Evolutionary conservation across 2,797 vertebrate species (phyloP).

Genomic region (Hybognathus amarus): DNA sequence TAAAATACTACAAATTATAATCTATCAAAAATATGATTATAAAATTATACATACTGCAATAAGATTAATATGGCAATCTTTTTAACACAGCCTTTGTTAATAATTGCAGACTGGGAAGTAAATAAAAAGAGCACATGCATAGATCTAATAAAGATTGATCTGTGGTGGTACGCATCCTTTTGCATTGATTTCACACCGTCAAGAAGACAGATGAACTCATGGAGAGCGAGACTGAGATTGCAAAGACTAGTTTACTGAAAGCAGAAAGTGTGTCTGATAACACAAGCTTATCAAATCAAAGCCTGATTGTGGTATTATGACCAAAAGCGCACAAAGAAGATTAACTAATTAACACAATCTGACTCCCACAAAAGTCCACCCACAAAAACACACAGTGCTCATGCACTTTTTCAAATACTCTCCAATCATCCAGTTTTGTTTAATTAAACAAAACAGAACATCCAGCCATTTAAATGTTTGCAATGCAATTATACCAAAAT

Average conservation of each 20-base stretch:
- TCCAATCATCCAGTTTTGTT: not conserved
- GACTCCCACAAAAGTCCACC: not conserved
- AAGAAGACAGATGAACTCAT: constrained; percentile 15
- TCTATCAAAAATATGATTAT: not conserved
- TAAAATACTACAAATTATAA: not conserved
- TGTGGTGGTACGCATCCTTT: not conserved
- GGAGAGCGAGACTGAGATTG: not conserved
- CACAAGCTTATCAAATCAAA: not conserved
- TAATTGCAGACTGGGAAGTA: constrained; percentile 1
- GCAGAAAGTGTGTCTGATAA: not conserved
- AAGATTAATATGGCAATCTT: not conserved
- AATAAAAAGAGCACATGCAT: constrained; percentile 3
- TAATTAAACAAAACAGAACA: not conserved
- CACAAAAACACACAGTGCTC: constrained; percentile 3
- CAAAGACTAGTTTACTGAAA: not conserved
- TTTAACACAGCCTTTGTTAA: not conserved
- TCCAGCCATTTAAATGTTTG: not conserved
- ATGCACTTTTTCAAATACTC: not conserved
- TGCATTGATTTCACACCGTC: constrained; percentile 18
- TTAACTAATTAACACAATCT: constrained; percentile 43
- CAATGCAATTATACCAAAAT: not conserved
- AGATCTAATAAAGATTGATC: constrained; percentile 31
- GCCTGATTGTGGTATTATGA: constrained; percentile 21
- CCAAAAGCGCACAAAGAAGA: constrained; percentile 21
- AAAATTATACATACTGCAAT: not conserved